Evolutionary conservation across 2,797 vertebrate species (phyloP).

Genomic region (Thripadectes ignobilis): DNA sequence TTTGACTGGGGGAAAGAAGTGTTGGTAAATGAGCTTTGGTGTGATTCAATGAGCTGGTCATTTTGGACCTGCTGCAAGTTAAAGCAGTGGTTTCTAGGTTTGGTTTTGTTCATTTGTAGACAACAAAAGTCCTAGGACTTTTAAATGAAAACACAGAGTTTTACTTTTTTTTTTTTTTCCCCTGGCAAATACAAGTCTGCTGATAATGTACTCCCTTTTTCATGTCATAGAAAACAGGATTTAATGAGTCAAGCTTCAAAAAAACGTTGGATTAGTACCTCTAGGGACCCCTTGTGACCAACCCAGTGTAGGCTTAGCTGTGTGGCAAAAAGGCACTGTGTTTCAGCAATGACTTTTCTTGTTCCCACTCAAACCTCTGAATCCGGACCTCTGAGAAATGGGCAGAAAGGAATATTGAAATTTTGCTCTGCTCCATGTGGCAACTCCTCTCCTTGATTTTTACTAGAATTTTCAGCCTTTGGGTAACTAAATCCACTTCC

Average conservation of each 20-base stretch:
- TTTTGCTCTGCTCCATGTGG: background rate
- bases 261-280: accelerated
- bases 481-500: background rate
- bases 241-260: background rate
- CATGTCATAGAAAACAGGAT: background rate
- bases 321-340: background rate
- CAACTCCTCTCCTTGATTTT: background rate
- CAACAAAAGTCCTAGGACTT: background rate
- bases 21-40: background rate
- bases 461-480: background rate
- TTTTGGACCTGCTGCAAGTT: background rate
- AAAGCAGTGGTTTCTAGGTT: background rate
- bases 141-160: background rate
- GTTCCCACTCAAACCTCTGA: background rate
- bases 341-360: background rate
- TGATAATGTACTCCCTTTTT: background rate
- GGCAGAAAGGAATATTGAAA: background rate
- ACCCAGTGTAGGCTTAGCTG: background rate
- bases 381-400: background rate
- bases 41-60: background rate
- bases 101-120: background rate
- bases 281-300: background rate
- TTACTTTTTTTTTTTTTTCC: too few relatives aligned
- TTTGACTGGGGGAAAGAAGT: background rate
- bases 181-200: background rate